Evolutionary conservation across 2,797 vertebrate species (phyloP), one percentile per base, ranked within the genome.

Genomic region (Hydrocynus forskahlii): DNA sequence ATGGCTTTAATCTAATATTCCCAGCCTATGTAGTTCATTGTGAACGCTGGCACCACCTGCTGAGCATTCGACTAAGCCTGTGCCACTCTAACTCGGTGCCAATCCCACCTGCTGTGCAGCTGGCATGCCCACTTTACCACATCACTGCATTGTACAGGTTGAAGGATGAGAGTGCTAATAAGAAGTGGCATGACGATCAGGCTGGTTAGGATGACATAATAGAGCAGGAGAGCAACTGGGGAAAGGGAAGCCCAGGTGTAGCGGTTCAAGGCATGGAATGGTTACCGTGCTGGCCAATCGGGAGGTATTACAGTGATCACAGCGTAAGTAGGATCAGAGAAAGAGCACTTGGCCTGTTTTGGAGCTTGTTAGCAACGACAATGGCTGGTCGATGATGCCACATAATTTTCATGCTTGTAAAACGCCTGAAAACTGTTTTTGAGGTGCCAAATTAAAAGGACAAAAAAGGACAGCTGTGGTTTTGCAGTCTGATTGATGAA

Each of bases 121-220:
- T 91, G 89, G 91, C 82, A 85, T 25, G 62, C 55, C 25, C 23
- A 52, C 50, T 68, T 59, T 68, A 57, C 80, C 67, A 80, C 78
- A 75, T 13, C 25, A 52, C 69, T 70, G 67, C 35, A 19, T 25
- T 69, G 35, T 40, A 8, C 59, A 54, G 75, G 85, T 88, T 92
- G 92, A 94, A 86, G 85, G 90, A 92, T 88, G 91, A 91, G 88
- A 85, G 89, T 81, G 83, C 87, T 93, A 94, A 93, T 93, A 83
- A 85, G 89, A 92, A 94, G 92, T 92, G 93, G 87, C 91, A 59
- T 82, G 57, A 89, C 88, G 90, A 93, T 94, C 93, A 92, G 86
- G 85, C 86, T 82, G 84, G 86, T 92, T 85, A 90, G 89, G 89
- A 76, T 85, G 90, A 80, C 76, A 55, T 77, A 86, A 86, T 81